A percentile compares a stretch with the other conserved stretches of the same genome.
Evolutionary conservation across 2,113 vertebrate species (phyloP).

Genomic region (Cepphus grylle): DNA sequence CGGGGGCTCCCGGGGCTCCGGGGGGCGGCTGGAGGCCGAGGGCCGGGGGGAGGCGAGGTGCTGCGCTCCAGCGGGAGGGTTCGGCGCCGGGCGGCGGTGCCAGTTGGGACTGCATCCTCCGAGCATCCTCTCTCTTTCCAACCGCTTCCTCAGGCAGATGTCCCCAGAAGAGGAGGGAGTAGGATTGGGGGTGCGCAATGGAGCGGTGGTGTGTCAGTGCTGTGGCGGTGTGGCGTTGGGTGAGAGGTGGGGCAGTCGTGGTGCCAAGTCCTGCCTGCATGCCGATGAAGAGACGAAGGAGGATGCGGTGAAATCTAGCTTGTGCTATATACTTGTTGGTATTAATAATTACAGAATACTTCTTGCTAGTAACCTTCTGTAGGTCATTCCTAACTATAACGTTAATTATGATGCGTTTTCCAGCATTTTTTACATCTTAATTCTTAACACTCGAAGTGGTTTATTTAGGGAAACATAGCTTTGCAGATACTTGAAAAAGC

Average conservation of each 20-base stretch:
- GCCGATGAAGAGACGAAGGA: neutral
- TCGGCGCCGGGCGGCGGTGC: neutral
- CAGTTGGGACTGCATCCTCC: neutral
- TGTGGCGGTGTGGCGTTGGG: neutral
- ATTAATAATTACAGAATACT: accelerated
- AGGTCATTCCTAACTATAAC: neutral
- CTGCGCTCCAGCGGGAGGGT: neutral
- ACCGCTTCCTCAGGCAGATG: neutral
- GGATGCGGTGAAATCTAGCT: neutral
- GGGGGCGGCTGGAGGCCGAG: neutral
- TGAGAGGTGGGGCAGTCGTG: neutral
- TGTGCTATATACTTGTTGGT: neutral
- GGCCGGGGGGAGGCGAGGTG: neutral
- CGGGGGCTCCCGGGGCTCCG: neutral
- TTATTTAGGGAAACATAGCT: neutral
- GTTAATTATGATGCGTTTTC: accelerated
- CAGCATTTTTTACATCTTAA: neutral
- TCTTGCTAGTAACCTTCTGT: neutral
- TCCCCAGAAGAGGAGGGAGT: accelerated
- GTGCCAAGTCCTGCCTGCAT: neutral
- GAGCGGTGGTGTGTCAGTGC: neutral
- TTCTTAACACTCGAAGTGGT: neutral
- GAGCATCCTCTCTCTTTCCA: neutral
- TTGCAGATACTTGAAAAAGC: neutral
- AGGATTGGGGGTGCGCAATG: accelerated